These are phyloP conservation scores for Emys orbicularis DNA, from an alignment of 2,797 vertebrate species.

Conservation along the genomic window DNA sequence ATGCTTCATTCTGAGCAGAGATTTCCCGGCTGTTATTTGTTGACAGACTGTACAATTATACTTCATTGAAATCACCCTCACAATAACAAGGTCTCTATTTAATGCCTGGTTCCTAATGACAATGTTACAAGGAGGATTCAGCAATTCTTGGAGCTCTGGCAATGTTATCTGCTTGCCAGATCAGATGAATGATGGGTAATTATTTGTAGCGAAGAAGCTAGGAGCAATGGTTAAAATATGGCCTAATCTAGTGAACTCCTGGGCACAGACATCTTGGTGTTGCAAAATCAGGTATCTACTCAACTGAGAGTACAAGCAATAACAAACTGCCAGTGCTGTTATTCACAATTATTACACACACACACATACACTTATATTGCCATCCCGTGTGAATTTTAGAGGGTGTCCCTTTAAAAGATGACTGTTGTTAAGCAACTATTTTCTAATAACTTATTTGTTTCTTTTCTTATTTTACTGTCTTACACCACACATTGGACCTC, in stretches of 20 bases:
- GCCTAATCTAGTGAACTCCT: not conserved
- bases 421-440: not conserved
- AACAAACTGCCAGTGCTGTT: accelerated
- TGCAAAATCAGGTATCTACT: not conserved
- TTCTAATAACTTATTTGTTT: not conserved
- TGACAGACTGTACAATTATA: not conserved
- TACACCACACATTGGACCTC: not conserved
- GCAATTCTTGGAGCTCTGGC: not conserved
- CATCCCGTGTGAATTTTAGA: not conserved
- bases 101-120: not conserved
- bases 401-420: not conserved
- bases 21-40: not conserved
- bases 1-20: not conserved
- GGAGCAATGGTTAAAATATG: not conserved
- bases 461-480: not conserved
- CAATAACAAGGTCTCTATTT: not conserved
- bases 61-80: not conserved
- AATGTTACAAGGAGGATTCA: not conserved
- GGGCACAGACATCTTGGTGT: not conserved
- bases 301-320: not conserved
- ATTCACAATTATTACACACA: not conserved
- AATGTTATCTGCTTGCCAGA: not conserved
- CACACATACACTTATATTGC: not conserved
- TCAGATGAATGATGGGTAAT: not conserved
- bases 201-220: not conserved